Conservation (phyloP, 2,888 invertebrate genomes). For the Sicus ferrugineus region DNA sequence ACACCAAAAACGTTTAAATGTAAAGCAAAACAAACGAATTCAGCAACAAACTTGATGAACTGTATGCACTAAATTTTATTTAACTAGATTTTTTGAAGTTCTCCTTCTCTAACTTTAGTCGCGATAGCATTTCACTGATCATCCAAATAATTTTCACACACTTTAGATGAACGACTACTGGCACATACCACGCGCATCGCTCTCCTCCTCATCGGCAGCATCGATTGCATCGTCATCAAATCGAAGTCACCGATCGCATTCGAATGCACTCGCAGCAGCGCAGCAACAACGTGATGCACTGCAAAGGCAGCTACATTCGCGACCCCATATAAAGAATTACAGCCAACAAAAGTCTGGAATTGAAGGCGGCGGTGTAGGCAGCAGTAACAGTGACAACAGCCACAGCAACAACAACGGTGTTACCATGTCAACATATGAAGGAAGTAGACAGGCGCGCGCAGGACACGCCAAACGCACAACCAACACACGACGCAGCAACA, state of each 20-base stretch:
- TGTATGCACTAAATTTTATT: too few species aligned
- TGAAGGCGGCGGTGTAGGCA: not conserved
- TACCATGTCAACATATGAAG: not conserved
- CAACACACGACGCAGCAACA: slow-evolving; percentile 31
- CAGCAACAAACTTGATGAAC: too few species aligned
- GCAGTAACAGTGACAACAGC: not conserved
- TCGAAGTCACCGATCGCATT: slow-evolving; percentile 54
- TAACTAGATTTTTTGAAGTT: too few species aligned
- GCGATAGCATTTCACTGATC: too few species aligned
- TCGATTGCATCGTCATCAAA: slow-evolving; percentile 57
- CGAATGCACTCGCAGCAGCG: slow-evolving; percentile 53
- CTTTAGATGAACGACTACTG: slow-evolving; percentile 68
- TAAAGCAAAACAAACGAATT: too few species aligned
- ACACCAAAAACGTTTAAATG: too few species aligned
- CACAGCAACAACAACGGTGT: not conserved
- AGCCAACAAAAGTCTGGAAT: not conserved
- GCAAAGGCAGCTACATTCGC: not conserved
- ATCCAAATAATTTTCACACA: not conserved
- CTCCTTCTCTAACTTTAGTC: too few species aligned
- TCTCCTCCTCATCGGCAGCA: slow-evolving; percentile 64
- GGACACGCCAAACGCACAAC: slow-evolving; percentile 27
- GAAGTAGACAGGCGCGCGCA: slow-evolving; percentile 23
- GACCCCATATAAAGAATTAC: slow-evolving; percentile 13
- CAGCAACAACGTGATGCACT: slow-evolving; percentile 36
- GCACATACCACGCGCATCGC: slow-evolving; percentile 86